phyloP scores from a whole-genome alignment of 2,797 vertebrate species.

The Muraenolepis orangiensis region DNA sequence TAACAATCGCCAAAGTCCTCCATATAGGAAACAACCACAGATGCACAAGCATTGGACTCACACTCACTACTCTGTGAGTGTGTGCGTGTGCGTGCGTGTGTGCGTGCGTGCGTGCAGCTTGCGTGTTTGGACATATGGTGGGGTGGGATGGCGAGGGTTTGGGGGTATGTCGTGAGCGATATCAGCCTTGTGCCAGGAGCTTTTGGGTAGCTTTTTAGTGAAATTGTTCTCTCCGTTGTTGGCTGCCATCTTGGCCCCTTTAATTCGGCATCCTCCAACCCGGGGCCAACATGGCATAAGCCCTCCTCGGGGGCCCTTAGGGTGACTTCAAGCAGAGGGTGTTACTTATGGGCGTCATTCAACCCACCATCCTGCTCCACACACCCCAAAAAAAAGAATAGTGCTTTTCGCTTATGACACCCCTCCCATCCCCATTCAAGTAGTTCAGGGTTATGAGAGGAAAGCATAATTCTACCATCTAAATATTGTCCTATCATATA shows the following conservation, averaged over 20 bases:
- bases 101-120: constrained; percentile 13
- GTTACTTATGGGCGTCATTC: neutral
- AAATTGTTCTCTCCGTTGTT: constrained; percentile 61
- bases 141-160: no score
- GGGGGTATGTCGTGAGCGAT: neutral
- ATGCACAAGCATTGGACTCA: neutral
- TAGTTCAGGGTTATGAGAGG: neutral
- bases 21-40: neutral
- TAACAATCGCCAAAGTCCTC: neutral
- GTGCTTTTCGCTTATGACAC: neutral
- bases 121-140: constrained; percentile 61
- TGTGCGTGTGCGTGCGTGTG: constrained; percentile 20
- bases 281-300: constrained; percentile 34
- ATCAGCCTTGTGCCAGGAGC: constrained; percentile 63
- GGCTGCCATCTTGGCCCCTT: constrained; percentile 47
- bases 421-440: neutral
- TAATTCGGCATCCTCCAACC: constrained; percentile 44
- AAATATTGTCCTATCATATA: neutral
- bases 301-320: neutral
- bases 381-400: neutral
- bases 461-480: neutral
- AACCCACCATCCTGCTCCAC: neutral
- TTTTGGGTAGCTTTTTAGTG: constrained; percentile 64
- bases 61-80: constrained; percentile 1
- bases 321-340: neutral